Evolutionary conservation across 2,113 vertebrate genomes (phyloP), one percentile per base, ranked within the genome.

Genomic region (Hemiprocne comata): DNA sequence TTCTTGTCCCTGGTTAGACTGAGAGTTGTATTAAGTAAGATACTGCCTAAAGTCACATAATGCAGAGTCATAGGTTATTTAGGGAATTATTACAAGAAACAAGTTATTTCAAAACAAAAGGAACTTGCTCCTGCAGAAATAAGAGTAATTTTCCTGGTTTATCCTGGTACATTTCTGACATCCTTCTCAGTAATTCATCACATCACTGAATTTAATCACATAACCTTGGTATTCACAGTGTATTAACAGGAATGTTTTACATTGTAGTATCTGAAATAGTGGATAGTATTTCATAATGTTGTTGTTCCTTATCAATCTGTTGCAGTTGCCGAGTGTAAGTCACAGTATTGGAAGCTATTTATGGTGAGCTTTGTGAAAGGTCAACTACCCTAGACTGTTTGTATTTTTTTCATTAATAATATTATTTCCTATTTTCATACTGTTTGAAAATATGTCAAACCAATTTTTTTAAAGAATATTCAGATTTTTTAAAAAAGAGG

Each of bases 331-430:
- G 78, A 79, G n/a, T 64, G 60, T 79, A 90, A 91, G 61, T 71
- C 89, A 57, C 55, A 78, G 65, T n/a, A 82, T 82, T 71, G 79
- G 93, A 90, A 93, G 66, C 21, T 95, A 82, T 96, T 97, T 96
- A 67, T 88, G 69, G 84, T 77, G 54, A 82, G 83, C 72, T 96
- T 93, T 97, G 78, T 92, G 93, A 95, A 94, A 93, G 88, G 96
- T 94, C 93, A 76, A 16, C 85, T 75, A 92, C 84, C 86, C 95
- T 65, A 42, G 85, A 84, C 72, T 78, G 84, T 93, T 93, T 84
- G 53, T 84, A 84, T n/a, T 81, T 46, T 95, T 91, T 96, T 85
- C 69, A 91, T 94, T 95, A 96, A 89, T 34, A 53, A 28, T 82
- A 79, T 67, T 92, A 53, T 90, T 96, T 88, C 69, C 54, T 79